Percentiles rank a stretch among this genome's conserved stretches.
phyloP scores from a whole-genome alignment of 2,797 vertebrate genomes.

The Lepidocolaptes lacrymiger region DNA sequence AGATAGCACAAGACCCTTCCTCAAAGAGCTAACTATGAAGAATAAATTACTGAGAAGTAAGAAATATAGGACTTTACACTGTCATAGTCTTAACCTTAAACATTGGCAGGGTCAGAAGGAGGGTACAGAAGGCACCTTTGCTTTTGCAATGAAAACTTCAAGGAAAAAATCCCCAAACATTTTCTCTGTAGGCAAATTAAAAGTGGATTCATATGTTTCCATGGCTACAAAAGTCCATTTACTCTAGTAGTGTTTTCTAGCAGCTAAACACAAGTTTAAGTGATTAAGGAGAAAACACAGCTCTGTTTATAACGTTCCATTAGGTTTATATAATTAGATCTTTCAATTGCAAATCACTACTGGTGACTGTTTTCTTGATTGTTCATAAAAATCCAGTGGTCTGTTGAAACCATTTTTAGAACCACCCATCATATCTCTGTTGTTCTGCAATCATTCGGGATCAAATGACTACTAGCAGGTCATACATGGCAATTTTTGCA shows the following conservation, averaged over 20 bases:
- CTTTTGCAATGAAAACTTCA: slow-evolving; percentile 19
- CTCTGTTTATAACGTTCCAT: slow-evolving; percentile 1
- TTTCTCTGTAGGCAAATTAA: slow-evolving; percentile 37
- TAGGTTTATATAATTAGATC: background rate
- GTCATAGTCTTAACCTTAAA: background rate
- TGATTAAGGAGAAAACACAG: slow-evolving; percentile 19
- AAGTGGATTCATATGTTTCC: slow-evolving; percentile 32
- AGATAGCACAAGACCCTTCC: background rate
- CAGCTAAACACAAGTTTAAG: slow-evolving; percentile 15
- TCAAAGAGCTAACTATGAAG: background rate
- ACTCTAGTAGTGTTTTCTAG: slow-evolving; percentile 26
- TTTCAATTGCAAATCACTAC: background rate
- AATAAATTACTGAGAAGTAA: background rate
- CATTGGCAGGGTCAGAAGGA: background rate
- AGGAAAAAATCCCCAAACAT: background rate
- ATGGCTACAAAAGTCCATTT: slow-evolving; percentile 51
- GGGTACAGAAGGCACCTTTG: background rate
- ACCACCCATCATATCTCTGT: background rate
- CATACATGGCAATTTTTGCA: background rate
- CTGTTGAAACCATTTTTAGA: background rate
- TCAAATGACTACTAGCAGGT: background rate
- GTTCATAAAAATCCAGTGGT: background rate
- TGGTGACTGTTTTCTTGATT: background rate
- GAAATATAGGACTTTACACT: background rate
- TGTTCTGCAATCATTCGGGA: background rate